phyloP scores from a whole-genome alignment of 2,888 invertebrate genomes.

The Cheilosia scutellata region DNA sequence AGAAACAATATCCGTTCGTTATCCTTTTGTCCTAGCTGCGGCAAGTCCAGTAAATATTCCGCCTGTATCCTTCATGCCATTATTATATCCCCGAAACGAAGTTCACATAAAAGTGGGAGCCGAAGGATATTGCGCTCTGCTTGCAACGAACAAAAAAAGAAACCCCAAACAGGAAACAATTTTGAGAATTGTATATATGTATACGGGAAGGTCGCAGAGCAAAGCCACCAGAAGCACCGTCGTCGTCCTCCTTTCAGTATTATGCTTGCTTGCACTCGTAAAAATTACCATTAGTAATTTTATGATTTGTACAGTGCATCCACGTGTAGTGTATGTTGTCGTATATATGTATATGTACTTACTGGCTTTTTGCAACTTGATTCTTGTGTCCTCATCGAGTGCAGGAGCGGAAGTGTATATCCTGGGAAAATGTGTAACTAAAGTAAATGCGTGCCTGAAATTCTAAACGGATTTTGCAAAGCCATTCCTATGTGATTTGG shows the following conservation, averaged over 20 bases:
- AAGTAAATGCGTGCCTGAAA: slow-evolving; percentile 45
- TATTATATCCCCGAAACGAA: slow-evolving; percentile 29
- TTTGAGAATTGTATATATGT: slow-evolving; percentile 63
- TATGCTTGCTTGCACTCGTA: slow-evolving; percentile 41
- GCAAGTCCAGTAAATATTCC: slow-evolving; percentile 53
- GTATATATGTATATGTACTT: neutral
- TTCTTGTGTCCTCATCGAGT: neutral
- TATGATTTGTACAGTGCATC: slow-evolving; percentile 65
- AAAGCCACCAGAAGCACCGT: neutral
- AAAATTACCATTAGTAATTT: slow-evolving; percentile 61
- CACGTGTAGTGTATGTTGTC: slow-evolving; percentile 28
- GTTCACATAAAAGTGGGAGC: slow-evolving; percentile 14
- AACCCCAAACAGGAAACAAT: slow-evolving; percentile 46
- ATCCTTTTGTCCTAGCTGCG: slow-evolving; percentile 59
- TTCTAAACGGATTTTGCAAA: slow-evolving; percentile 19
- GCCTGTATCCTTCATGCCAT: slow-evolving; percentile 20
- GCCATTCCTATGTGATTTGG: slow-evolving; percentile 9
- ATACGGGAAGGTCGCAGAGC: slow-evolving; percentile 27
- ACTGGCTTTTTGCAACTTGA: slow-evolving; percentile 6
- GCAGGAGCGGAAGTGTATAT: slow-evolving; percentile 6
- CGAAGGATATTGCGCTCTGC: slow-evolving; percentile 16
- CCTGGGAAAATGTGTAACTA: slow-evolving; percentile 2
- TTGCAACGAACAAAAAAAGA: neutral
- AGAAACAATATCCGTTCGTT: slow-evolving; percentile 73
- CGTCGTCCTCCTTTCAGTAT: slow-evolving; percentile 11